Conservation (phyloP, 2,888 invertebrate genomes). For the Andrena trimmerana region DNA sequence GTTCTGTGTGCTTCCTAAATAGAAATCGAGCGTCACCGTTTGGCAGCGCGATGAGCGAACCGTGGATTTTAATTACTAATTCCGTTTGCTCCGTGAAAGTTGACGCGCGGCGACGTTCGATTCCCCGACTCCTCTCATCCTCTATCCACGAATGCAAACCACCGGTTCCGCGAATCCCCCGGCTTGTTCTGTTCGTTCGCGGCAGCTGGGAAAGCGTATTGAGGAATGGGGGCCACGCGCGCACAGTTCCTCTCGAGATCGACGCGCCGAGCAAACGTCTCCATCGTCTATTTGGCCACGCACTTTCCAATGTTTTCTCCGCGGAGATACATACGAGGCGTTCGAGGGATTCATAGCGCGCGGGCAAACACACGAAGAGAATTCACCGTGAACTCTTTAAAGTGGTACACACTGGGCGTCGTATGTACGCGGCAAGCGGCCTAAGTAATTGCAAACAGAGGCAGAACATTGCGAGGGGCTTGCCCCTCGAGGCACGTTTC, state of each 20-base stretch:
- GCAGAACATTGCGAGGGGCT: constrained; percentile 23
- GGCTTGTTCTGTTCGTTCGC: not conserved
- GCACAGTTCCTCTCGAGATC: not conserved
- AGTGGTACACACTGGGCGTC: constrained; percentile 33
- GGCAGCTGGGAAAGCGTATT: not conserved
- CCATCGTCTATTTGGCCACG: constrained; percentile 47
- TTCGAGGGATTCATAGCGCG: constrained; percentile 37
- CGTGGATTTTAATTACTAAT: constrained; percentile 29
- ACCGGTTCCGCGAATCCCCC: not conserved
- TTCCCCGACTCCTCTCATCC: not conserved
- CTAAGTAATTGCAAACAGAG: constrained; percentile 71
- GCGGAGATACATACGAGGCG: constrained; percentile 14
- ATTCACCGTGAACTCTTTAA: constrained; percentile 55
- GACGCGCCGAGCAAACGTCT: constrained; percentile 28
- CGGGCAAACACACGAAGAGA: constrained; percentile 43
- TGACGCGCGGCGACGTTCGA: constrained; percentile 1
- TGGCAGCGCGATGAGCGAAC: not conserved
- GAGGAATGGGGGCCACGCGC: not conserved
- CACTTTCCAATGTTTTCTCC: constrained; percentile 49
- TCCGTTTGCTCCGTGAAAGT: constrained; percentile 33
- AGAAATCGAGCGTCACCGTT: not conserved
- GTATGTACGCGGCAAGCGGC: constrained; percentile 68
- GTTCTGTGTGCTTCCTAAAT: constrained; percentile 11
- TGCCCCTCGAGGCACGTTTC: constrained; percentile 47
- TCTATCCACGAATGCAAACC: not conserved